Evolutionary conservation across 2,888 invertebrate genomes (phyloP).

Genomic region (Acrocyrtus sp.): DNA sequence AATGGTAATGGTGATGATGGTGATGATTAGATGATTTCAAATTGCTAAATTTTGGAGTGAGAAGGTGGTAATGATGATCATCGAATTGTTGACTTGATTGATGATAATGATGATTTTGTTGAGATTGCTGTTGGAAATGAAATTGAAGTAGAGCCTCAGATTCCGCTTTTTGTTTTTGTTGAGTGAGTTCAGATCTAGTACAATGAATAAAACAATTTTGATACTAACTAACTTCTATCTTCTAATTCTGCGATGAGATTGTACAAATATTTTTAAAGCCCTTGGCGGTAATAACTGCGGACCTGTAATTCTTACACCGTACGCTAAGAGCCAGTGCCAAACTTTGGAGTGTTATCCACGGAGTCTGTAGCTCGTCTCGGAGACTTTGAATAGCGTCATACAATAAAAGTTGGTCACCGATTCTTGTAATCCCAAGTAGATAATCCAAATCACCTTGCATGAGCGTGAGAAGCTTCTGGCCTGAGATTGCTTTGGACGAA

Average conservation of each 20-base stretch:
- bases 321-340: conserved; percentile 53
- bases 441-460: conserved; percentile 48
- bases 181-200: conserved; percentile 14
- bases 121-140: background rate
- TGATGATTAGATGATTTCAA: background rate
- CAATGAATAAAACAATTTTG: background rate
- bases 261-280: no score
- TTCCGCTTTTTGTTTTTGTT: conserved; percentile 15
- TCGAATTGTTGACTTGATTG: background rate
- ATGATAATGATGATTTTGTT: conserved; percentile 8
- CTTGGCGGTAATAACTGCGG: no score
- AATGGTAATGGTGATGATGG: conserved; percentile 1
- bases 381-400: conserved; percentile 54
- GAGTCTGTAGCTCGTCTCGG: conserved; percentile 55
- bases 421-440: conserved; percentile 45
- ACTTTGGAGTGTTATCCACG: conserved; percentile 55
- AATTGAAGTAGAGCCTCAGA: background rate
- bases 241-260: no score
- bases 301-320: conserved; percentile 59
- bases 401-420: conserved; percentile 59
- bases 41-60: no score
- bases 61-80: no score
- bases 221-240: no score
- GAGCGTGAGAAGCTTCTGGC: conserved; percentile 49
- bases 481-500: conserved; percentile 23